These are phyloP conservation scores for Cyprinodon variegatus DNA, from an alignment of 2,113 vertebrate species.

Conservation along the genomic window DNA sequence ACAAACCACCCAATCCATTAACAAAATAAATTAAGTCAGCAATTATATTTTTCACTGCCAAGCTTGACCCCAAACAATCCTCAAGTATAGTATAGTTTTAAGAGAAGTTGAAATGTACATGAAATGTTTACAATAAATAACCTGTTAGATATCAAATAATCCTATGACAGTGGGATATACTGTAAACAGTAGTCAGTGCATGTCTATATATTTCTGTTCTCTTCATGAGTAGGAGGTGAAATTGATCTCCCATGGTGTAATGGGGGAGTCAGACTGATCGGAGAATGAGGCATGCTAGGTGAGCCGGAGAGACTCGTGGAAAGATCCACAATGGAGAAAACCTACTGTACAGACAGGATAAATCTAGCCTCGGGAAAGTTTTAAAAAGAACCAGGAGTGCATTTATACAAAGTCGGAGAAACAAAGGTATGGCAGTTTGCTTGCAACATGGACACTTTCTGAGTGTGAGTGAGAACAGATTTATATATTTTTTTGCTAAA, in stretches of 20 bases:
- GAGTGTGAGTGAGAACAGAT: conserved; percentile 40
- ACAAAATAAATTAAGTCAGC: conserved; percentile 5
- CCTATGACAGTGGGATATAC: not conserved
- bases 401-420: conserved; percentile 48
- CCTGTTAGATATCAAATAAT: not conserved
- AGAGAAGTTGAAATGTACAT: not conserved
- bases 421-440: conserved; percentile 55
- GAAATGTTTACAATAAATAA: conserved; percentile 9
- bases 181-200: not conserved
- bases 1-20: conserved; percentile 14
- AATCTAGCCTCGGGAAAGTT: conserved; percentile 31
- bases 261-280: conserved; percentile 22
- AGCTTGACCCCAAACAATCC: not conserved
- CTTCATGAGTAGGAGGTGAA: conserved; percentile 15
- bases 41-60: conserved; percentile 6
- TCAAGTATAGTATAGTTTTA: not conserved
- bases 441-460: conserved; percentile 45
- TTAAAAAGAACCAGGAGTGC: conserved; percentile 44
- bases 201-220: conserved; percentile 6
- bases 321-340: conserved; percentile 29
- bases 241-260: conserved; percentile 13
- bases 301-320: conserved; percentile 11
- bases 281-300: conserved; percentile 25
- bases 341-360: conserved; percentile 17
- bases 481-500: conserved; percentile 42